Conservation (phyloP, 2,888 invertebrate genomes). For the Microplitis deprimator region DNA sequence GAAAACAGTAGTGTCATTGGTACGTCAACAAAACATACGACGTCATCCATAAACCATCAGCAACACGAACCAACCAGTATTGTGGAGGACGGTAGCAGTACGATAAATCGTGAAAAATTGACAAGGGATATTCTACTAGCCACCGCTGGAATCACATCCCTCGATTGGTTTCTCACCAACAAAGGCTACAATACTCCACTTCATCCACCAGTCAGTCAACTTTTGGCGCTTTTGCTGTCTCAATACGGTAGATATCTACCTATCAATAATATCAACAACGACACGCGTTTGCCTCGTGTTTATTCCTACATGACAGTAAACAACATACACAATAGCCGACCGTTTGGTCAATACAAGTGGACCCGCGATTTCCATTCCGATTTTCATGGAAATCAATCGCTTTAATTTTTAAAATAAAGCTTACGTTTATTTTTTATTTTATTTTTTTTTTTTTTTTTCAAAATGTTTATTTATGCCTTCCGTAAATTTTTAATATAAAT, state of each 20-base stretch:
- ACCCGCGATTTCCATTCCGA: slow-evolving; percentile 51
- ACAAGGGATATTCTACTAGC: slow-evolving; percentile 2
- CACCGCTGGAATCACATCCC: slow-evolving; percentile 50
- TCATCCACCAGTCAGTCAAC: slow-evolving; percentile 75
- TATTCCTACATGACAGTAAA: slow-evolving; percentile 78
- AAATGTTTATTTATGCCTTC: too few species aligned
- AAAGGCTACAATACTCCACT: slow-evolving; percentile 74
- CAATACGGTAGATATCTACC: slow-evolving; percentile 78
- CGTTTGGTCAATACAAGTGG: slow-evolving; percentile 77
- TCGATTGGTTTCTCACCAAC: slow-evolving; percentile 58
- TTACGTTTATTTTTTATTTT: background rate
- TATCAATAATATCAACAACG: slow-evolving; percentile 19
- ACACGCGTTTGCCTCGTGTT: slow-evolving; percentile 50
- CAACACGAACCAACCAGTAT: slow-evolving; percentile 24
- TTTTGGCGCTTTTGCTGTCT: slow-evolving; percentile 76
- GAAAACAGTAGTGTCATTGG: slow-evolving; percentile 30
- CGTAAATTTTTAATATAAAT: too few species aligned
- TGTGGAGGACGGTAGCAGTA: slow-evolving; percentile 21
- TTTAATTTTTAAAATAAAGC: background rate
- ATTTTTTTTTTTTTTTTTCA: slow-evolving; percentile 2
- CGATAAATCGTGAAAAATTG: background rate
- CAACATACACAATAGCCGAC: slow-evolving; percentile 78
- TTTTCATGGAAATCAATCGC: background rate
- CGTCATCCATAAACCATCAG: slow-evolving; percentile 4
- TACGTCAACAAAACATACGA: slow-evolving; percentile 38